phyloP scores from a whole-genome alignment of 2,797 vertebrate species.

The Pseudomugil tenellus region DNA sequence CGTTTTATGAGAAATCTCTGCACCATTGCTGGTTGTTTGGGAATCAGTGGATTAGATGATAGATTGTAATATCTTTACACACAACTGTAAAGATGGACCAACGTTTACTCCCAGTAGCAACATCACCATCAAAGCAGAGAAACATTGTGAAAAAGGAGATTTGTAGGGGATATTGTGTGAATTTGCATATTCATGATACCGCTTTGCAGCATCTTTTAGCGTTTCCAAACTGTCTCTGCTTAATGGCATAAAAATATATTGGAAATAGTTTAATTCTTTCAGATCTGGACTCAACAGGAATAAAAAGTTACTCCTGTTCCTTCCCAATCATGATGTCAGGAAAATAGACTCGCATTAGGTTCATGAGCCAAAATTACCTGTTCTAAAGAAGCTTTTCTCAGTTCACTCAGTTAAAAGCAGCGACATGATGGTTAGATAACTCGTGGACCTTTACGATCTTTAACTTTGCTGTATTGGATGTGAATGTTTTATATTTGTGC shows the following conservation, averaged over 20 bases:
- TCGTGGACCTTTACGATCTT: slow-evolving; percentile 6
- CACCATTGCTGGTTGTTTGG: slow-evolving; percentile 23
- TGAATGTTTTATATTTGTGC: slow-evolving; percentile 57
- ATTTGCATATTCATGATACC: neutral
- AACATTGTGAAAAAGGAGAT: neutral
- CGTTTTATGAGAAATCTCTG: too few species aligned
- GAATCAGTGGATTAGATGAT: slow-evolving; percentile 10
- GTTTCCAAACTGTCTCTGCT: neutral
- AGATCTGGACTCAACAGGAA: neutral
- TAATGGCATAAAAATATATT: neutral
- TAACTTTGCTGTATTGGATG: slow-evolving; percentile 45
- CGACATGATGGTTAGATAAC: neutral
- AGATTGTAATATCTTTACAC: neutral
- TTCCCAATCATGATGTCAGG: neutral
- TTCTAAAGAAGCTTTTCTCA: slow-evolving; percentile 7
- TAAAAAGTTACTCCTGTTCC: neutral
- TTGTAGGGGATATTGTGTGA: neutral
- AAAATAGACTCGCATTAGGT: slow-evolving; percentile 14
- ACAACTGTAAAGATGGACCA: neutral
- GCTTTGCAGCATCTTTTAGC: neutral
- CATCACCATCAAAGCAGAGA: neutral
- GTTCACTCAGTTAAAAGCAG: slow-evolving; percentile 5
- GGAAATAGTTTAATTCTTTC: neutral
- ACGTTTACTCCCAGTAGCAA: neutral
- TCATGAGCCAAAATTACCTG: slow-evolving; percentile 26